A percentile compares a stretch with the other conserved stretches of the same genome.
These are phyloP conservation scores for Epinephelus malabaricus DNA, from an alignment of 2,797 vertebrate genomes.

Conservation along the genomic window DNA sequence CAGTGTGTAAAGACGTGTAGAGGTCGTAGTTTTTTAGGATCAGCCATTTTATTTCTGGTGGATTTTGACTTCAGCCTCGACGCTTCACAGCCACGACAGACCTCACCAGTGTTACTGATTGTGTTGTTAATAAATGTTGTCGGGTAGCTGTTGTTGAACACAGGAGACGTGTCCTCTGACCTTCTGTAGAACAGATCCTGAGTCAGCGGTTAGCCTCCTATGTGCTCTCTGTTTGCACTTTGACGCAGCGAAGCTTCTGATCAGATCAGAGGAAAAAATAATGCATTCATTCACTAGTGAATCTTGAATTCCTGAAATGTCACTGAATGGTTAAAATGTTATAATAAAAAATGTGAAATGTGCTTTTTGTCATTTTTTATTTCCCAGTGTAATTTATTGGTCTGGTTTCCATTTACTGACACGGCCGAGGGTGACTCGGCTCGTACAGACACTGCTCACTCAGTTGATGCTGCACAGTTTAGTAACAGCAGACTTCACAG, in stretches of 20 bases:
- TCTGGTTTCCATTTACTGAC: constrained; percentile 64
- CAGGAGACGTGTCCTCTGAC: constrained; percentile 5
- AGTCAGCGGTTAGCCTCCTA: constrained; percentile 37
- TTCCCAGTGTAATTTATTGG: constrained; percentile 93
- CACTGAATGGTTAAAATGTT: constrained; percentile 94
- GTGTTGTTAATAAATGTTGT: constrained; percentile 3
- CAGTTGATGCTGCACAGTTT: constrained; percentile 15
- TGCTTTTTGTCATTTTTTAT: constrained; percentile 99
- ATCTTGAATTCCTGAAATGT: constrained; percentile 91
- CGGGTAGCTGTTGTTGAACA: not conserved
- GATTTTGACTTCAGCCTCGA: constrained; percentile 7
- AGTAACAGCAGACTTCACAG: not conserved
- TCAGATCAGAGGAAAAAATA: constrained; percentile 17
- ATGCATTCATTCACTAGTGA: constrained; percentile 76
- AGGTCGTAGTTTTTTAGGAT: too few relatives aligned
- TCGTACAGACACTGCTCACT: constrained; percentile 2
- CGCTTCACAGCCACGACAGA: not conserved
- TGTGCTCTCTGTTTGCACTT: constrained; percentile 42
- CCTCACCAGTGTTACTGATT: constrained; percentile 18
- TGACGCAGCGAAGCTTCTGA: constrained; percentile 13
- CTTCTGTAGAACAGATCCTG: constrained; percentile 19
- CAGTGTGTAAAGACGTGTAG: too few relatives aligned
- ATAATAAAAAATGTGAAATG: constrained; percentile 99
- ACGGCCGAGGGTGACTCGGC: constrained; percentile 28
- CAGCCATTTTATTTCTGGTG: constrained; percentile 11